Percentiles rank a stretch among this genome's conserved stretches.
Conservation (phyloP, 2,888 invertebrate genomes). For the Dysmachus trigonus region DNA sequence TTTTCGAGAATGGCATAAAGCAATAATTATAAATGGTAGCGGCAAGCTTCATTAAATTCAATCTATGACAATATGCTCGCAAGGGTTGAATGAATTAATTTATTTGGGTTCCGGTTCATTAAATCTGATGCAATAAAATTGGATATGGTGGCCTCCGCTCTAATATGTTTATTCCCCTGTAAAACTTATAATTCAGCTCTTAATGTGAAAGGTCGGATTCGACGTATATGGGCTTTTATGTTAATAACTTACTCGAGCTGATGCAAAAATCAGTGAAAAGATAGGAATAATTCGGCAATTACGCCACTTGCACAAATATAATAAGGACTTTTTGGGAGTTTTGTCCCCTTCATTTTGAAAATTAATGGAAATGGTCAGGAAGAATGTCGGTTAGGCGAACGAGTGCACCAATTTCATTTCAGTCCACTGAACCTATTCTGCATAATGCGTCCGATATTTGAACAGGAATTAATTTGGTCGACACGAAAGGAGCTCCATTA, state of each 20-base stretch:
- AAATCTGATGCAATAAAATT: not conserved
- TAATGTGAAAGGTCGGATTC: not conserved
- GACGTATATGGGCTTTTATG: not conserved
- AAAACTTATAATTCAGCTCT: not conserved
- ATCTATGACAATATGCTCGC: conserved; percentile 18
- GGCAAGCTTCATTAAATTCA: not conserved
- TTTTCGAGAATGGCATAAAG: not conserved
- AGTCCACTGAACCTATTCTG: not conserved
- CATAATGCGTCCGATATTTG: not conserved
- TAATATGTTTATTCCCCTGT: not conserved
- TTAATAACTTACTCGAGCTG: not conserved
- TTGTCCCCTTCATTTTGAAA: not conserved
- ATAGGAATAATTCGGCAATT: not conserved
- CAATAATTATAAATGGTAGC: conserved; percentile 19
- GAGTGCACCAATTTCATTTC: not conserved
- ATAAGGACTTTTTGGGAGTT: not conserved
- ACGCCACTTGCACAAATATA: not conserved
- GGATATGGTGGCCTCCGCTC: not conserved
- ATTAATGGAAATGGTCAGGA: not conserved
- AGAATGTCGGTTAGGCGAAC: not conserved
- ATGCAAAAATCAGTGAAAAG: not conserved
- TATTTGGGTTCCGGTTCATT: conserved; percentile 18
- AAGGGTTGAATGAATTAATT: conserved; percentile 2
- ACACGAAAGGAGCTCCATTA: not conserved
- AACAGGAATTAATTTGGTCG: not conserved